Evolutionary conservation across 2,888 invertebrate species (phyloP).

Genomic region (Pandemis heparana): DNA sequence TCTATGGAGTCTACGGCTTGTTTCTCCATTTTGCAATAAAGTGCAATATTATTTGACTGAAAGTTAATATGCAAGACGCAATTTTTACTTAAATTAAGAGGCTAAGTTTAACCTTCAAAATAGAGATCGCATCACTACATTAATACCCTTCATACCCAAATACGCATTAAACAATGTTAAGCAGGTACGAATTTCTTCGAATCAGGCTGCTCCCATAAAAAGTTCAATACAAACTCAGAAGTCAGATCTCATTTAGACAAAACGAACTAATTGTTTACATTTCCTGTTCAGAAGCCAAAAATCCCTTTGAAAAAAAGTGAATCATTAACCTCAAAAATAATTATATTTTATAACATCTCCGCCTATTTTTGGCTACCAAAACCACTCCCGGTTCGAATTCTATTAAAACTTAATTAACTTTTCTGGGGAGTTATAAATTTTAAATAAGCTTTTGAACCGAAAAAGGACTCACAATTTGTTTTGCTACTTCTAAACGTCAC

Average conservation of each 20-base stretch:
- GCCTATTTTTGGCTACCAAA: slow-evolving; percentile 86
- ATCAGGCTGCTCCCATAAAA: slow-evolving; percentile 26
- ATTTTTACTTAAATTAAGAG: slow-evolving; percentile 17
- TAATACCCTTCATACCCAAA: neutral
- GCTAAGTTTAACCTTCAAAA: slow-evolving; percentile 20
- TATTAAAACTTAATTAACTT: slow-evolving; percentile 86
- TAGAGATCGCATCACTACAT: neutral
- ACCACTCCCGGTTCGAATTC: slow-evolving; percentile 83
- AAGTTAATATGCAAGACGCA: slow-evolving; percentile 24
- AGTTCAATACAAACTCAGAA: slow-evolving; percentile 42
- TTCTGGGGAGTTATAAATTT: slow-evolving; percentile 76
- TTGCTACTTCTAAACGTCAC: slow-evolving; percentile 85
- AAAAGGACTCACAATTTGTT: slow-evolving; percentile 80
- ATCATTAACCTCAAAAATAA: slow-evolving; percentile 80
- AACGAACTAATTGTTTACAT: slow-evolving; percentile 73
- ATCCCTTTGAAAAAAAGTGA: slow-evolving; percentile 61
- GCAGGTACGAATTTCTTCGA: slow-evolving; percentile 37
- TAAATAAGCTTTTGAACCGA: slow-evolving; percentile 74
- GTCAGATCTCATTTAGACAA: slow-evolving; percentile 43
- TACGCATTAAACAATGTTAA: slow-evolving; percentile 23
- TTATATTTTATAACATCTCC: slow-evolving; percentile 84
- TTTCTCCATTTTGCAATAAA: slow-evolving; percentile 27
- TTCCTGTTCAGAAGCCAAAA: slow-evolving; percentile 69
- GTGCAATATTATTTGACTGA: slow-evolving; percentile 1
- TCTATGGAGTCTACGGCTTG: slow-evolving; percentile 17